Base-by-base conservation (phyloP, 2,888 invertebrate species). In the Caenorhabditis sulstoni region DNA sequence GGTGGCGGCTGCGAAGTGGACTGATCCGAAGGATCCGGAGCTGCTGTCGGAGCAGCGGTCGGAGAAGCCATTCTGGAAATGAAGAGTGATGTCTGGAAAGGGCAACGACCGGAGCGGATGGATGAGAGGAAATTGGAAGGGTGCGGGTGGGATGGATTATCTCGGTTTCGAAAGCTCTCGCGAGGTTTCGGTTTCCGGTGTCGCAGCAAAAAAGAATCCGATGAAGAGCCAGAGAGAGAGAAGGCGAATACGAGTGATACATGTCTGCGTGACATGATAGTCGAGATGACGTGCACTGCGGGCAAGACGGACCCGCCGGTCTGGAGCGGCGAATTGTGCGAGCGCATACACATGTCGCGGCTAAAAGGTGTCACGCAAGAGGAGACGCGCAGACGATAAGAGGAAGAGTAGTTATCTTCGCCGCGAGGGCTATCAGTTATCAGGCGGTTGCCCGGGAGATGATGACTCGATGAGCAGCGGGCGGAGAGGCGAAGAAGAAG, bases 371-470 rank as follows among this genome's bases (percentile, higher is more conserved):
- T 45, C 65, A 65, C 47, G 65, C 45, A 65, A 65, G 44, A 41
- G 14, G 14, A 41, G 58, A 57, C 18, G 50, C 57, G 64, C 45
- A 64, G 62, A 37, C 4, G 23, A 8, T 5, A 44, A 0, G 41
- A 37, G 35, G 35, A 52, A 55, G 65, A 14, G 22, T 5, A 12
- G n/a, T n/a, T 18, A 8, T 53, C 53, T 44, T 14, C 14, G 5
- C 49, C 22, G 29, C 50, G 12, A 1, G 1, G 20, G 44, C 47
- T 68, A 35, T 68, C 55, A 58, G 59, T 68, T 68, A 68, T 61
- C 67, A 50, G 35, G 41, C 50, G 23, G 68, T 68, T 68, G 68
- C 61, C 68, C 52, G n/a, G 68, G 68, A 59, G 68, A 68, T 59
- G 68, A 52, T 67, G 67, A 68, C 58, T 59, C 18, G 67, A 20